Evolutionary conservation across 2,797 vertebrate genomes (phyloP).

Genomic region (Urophycis tenuis): DNA sequence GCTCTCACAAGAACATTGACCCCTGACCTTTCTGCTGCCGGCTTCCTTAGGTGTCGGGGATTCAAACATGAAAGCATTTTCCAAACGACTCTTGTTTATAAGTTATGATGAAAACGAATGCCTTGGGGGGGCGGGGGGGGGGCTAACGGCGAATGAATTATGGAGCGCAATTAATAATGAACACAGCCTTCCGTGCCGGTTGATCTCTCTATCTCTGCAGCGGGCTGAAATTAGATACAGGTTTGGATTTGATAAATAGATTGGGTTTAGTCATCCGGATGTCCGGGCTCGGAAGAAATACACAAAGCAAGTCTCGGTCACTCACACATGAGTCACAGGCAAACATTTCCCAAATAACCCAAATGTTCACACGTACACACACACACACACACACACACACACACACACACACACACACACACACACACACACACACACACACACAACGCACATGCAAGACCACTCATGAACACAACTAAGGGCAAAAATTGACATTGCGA

Average conservation of each 20-base stretch:
- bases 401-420: slow-evolving; percentile 15
- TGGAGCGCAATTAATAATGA: not conserved
- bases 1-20: not conserved
- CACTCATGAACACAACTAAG: slow-evolving; percentile 9
- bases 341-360: not conserved
- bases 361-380: not conserved
- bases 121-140: not conserved
- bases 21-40: not conserved
- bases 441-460: slow-evolving; percentile 8
- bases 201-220: not conserved
- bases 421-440: slow-evolving; percentile 16
- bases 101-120: no score
- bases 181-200: not conserved
- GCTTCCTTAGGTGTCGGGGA: no score
- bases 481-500: not conserved
- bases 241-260: not conserved
- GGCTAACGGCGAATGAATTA: not conserved
- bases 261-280: not conserved
- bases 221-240: not conserved
- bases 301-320: not conserved
- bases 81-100: no score
- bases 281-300: not conserved
- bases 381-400: slow-evolving; percentile 15
- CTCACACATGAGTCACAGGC: not conserved
- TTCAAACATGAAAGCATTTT: no score